Conservation (phyloP, 2,888 invertebrate genomes). For the Ormyrus nitidulus region DNA sequence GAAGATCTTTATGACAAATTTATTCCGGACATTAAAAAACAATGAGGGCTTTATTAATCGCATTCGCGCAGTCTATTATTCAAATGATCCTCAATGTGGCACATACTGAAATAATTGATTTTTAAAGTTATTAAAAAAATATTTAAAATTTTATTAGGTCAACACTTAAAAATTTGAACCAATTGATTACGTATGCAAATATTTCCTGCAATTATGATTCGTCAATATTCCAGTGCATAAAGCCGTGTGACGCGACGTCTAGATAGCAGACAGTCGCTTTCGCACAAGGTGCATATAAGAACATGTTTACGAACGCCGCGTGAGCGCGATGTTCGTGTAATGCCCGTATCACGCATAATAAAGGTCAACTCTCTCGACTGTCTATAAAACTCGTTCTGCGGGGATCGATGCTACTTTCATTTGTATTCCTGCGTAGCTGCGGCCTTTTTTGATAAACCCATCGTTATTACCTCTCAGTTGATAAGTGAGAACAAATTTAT, state of each 20-base stretch:
- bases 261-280: background rate
- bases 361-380: constrained; percentile 58
- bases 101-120: too few relatives aligned
- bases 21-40: constrained; percentile 31
- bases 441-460: too few relatives aligned
- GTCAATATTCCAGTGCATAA: constrained; percentile 34
- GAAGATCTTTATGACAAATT: constrained; percentile 27
- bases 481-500: too few relatives aligned
- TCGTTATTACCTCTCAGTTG: too few relatives aligned
- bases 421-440: too few relatives aligned
- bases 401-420: too few relatives aligned
- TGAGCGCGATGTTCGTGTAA: constrained; percentile 56
- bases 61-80: background rate
- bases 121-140: too few relatives aligned
- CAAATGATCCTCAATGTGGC: too few relatives aligned
- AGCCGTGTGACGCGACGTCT: constrained; percentile 48
- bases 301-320: constrained; percentile 57
- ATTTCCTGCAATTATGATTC: too few relatives aligned
- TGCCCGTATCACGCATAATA: constrained; percentile 62
- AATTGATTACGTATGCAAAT: too few relatives aligned
- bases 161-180: too few relatives aligned
- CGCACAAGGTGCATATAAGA: background rate
- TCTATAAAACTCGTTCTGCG: constrained; percentile 58
- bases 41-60: constrained; percentile 31
- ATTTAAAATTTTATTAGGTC: too few relatives aligned